Percentiles rank a stretch among this genome's conserved stretches.
Conservation (phyloP, 1,140 invertebrate species). For the Rhopalosiphum maidis region DNA sequence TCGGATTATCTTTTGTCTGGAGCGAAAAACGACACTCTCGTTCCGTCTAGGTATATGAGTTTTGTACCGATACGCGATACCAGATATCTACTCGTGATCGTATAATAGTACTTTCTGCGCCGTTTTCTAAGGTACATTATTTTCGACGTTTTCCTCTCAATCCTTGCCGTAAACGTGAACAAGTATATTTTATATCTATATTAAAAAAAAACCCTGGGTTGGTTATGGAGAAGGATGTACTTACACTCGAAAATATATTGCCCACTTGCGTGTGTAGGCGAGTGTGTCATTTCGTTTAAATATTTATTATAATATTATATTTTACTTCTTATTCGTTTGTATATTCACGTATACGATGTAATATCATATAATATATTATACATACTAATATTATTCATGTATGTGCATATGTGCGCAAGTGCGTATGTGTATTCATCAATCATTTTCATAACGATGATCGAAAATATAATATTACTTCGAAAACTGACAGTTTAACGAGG, state of each 20-base stretch:
- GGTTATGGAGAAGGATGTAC: not conserved
- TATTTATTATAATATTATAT: slow-evolving; percentile 13
- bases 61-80: not conserved
- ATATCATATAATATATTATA: not conserved
- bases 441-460: not conserved
- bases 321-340: not conserved
- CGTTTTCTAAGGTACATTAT: not conserved
- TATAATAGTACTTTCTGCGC: not conserved
- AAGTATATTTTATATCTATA: not conserved
- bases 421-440: not conserved
- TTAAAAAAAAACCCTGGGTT: not conserved
- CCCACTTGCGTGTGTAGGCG: not conserved
- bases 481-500: slow-evolving; percentile 11
- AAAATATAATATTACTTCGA: not conserved
- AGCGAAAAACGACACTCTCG: not conserved
- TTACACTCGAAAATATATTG: not conserved
- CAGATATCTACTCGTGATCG: not conserved
- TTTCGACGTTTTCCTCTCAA: not conserved
- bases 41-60: not conserved
- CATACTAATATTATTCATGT: not conserved
- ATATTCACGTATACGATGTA: not conserved
- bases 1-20: not conserved
- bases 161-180: not conserved
- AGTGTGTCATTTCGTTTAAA: slow-evolving; percentile 4
- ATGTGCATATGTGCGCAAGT: not conserved